Evolutionary conservation across 2,113 vertebrate species (phyloP).

Genomic region (Xenus cinereus): DNA sequence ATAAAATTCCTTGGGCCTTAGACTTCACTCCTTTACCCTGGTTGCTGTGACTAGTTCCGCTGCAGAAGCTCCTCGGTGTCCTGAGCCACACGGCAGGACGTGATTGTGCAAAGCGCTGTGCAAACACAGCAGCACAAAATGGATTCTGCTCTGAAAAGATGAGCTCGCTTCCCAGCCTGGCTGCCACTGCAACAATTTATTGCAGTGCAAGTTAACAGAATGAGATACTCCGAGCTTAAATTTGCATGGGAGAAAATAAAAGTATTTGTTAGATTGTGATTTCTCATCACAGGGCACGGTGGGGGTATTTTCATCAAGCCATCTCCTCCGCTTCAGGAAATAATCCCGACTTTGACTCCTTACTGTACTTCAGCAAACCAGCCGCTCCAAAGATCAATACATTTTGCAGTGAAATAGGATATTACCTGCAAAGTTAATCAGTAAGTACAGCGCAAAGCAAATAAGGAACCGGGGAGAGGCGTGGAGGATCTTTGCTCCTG

Average conservation of each 20-base stretch:
- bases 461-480: conserved; percentile 13
- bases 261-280: not conserved
- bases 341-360: not conserved
- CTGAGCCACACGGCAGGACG: not conserved
- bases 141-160: conserved; percentile 12
- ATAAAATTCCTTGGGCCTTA: not conserved
- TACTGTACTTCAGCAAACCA: not conserved
- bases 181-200: not conserved
- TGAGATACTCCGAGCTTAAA: not conserved
- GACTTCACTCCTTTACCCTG: not conserved
- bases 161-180: not conserved
- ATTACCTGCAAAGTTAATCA: not conserved
- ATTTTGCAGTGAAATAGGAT: not conserved
- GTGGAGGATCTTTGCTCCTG: not conserved
- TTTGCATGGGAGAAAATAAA: not conserved
- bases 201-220: not conserved
- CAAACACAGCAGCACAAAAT: conserved; percentile 11
- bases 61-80: not conserved
- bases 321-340: not conserved
- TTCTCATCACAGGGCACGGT: not conserved
- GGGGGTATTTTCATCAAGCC: not conserved
- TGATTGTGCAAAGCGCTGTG: not conserved
- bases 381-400: not conserved
- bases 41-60: not conserved
- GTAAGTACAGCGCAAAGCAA: not conserved